Evolutionary conservation across 2,888 invertebrate species (phyloP), one percentile per base, ranked within the genome.

Genomic region (Entomobrya multifasciata): DNA sequence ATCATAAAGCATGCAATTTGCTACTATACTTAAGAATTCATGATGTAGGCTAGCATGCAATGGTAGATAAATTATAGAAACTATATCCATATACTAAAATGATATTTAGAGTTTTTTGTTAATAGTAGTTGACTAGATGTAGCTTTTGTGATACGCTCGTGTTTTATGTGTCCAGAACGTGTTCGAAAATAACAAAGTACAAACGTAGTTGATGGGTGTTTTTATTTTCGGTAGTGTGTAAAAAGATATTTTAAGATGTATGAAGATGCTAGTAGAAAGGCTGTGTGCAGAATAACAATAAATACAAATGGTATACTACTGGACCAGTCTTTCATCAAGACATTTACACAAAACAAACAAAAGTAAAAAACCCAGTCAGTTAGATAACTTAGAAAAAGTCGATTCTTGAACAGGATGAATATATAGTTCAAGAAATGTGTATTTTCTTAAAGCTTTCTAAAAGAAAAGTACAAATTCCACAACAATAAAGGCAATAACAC

Each of bases 401-500:
- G 60, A 55, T 72, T n/a, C n/a, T n/a, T n/a, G n/a, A n/a, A n/a
- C n/a, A n/a, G 20, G 57, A 70, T 55, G 17, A 6, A 47, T 30
- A 60, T 60, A 15, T 20, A 17, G 55, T 55, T 8, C 27, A 22
- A 2, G 6, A 10, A 17, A 3, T 62, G 30, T 62, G 41, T 17
- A 36, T 65, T 36, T n/a, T n/a, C n/a, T n/a, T n/a, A n/a, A n/a
- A 41, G 65, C 17, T 65, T 41, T 8, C 1, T 10, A 36, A 36
- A 36, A 36, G 20, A 20, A 20, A 25, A 22, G 22, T 2, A 22
- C 1, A 44, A 67, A 65, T n/a, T n/a, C 36, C 44, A 72, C 57
- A 74, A 74, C 27, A 65, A n/a, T n/a, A n/a, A n/a, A 79, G 49
- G 49, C 47, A 41, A 41, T 67, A 67, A 67, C 44, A 67, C 41